Conservation (phyloP, 2,797 vertebrate genomes). For the Mormyrops boulengeri region DNA sequence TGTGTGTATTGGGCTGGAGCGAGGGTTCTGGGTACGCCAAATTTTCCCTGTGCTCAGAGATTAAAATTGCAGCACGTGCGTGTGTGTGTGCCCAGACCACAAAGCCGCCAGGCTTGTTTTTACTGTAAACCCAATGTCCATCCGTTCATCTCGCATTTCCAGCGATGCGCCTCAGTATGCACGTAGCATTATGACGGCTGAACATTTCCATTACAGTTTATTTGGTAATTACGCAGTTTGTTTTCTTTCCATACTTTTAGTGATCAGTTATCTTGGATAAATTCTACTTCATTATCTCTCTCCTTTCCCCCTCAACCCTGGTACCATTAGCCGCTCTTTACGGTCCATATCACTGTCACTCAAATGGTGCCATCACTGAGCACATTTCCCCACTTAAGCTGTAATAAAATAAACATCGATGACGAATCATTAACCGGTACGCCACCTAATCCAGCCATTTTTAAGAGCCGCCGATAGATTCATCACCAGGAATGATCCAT, state of each 20-base stretch:
- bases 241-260: not conserved
- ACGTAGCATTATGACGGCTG: not conserved
- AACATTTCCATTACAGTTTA: not conserved
- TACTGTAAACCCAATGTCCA: not conserved
- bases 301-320: not conserved
- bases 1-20: not conserved
- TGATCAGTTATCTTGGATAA: not conserved
- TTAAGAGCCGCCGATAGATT: not conserved
- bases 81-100: not conserved
- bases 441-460: not conserved
- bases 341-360: not conserved
- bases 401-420: slow-evolving; percentile 3
- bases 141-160: not conserved
- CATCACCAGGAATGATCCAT: not conserved
- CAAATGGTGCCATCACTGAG: not conserved
- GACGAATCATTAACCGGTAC: not conserved
- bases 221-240: not conserved
- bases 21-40: not conserved
- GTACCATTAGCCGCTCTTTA: not conserved
- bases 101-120: not conserved
- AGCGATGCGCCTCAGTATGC: not conserved
- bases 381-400: not conserved
- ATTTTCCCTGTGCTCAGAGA: not conserved
- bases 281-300: not conserved
- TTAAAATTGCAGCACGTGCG: not conserved